A percentile compares a stretch with the other conserved stretches of the same genome.
phyloP scores from a whole-genome alignment of 2,113 vertebrate species.

The Balaenoptera acutorostrata region DNA sequence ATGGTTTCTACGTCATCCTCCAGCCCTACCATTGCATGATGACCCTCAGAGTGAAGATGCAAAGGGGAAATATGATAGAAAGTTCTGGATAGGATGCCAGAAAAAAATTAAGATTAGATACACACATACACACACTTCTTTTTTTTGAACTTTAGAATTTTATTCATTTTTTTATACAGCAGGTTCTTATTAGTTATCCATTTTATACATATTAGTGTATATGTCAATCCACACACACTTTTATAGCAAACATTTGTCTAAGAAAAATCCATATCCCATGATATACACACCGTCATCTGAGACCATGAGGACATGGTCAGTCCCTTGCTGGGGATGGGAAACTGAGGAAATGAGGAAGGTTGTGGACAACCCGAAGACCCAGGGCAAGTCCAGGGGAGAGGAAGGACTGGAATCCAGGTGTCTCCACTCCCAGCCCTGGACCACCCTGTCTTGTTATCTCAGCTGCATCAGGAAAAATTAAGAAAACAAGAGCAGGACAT shows the following conservation, averaged over 20 bases:
- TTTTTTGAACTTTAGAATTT: too few relatives aligned
- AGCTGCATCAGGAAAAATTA: constrained; percentile 60
- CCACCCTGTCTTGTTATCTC: constrained; percentile 77
- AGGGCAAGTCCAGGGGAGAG: constrained; percentile 20
- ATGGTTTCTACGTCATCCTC: background rate
- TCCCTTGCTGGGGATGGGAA: background rate
- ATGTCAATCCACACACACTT: background rate
- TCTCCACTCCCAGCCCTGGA: constrained; percentile 52
- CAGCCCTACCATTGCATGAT: background rate
- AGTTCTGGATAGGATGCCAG: background rate
- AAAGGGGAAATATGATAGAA: background rate
- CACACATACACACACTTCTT: background rate
- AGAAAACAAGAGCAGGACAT: constrained; percentile 57
- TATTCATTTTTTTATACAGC: too few relatives aligned
- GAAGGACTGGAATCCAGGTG: constrained; percentile 55
- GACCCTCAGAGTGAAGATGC: background rate
- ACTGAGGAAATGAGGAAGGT: background rate
- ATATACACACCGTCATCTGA: background rate
- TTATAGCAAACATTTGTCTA: background rate
- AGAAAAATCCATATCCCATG: background rate
- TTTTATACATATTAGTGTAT: too few relatives aligned
- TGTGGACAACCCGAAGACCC: background rate
- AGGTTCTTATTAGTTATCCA: too few relatives aligned
- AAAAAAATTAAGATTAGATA: background rate
- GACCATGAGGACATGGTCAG: background rate